phyloP scores from a whole-genome alignment of 2,113 vertebrate genomes.

The Romanogobio albipinnatus region DNA sequence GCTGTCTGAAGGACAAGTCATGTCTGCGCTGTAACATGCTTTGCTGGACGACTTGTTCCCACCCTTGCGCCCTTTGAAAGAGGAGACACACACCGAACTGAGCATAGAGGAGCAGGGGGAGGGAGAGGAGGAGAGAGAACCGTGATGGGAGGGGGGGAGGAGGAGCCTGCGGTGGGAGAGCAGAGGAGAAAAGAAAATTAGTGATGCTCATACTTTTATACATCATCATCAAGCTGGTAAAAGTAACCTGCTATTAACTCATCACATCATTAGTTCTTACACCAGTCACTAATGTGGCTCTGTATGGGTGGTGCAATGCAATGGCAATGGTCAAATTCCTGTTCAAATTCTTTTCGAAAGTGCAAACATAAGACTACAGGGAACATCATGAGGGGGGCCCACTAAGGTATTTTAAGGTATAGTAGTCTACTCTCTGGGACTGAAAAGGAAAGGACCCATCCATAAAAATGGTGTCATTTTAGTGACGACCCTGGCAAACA shows the following conservation, averaged over 20 bases:
- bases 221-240: background rate
- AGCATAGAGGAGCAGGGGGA: constrained; percentile 78
- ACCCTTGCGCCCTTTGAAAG: constrained; percentile 91
- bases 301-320: background rate
- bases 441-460: background rate
- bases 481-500: background rate
- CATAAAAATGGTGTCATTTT: background rate
- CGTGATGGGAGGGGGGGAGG: constrained; percentile 47
- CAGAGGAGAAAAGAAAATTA: constrained; percentile 40
- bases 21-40: constrained; percentile 98
- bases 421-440: background rate
- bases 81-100: constrained; percentile 91
- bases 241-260: background rate
- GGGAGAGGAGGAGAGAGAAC: constrained; percentile 55
- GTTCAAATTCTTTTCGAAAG: background rate
- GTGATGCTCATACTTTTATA: constrained; percentile 3
- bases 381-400: background rate
- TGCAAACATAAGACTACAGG: background rate
- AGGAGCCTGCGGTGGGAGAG: constrained; percentile 54
- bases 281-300: background rate
- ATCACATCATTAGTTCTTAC: background rate
- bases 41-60: constrained; percentile 92
- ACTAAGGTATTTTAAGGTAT: background rate
- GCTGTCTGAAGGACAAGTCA: constrained; percentile 97
- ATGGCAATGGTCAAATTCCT: background rate